These are phyloP conservation scores for Prosapia bicincta DNA, from an alignment of 2,888 invertebrate genomes.

Conservation along the genomic window DNA sequence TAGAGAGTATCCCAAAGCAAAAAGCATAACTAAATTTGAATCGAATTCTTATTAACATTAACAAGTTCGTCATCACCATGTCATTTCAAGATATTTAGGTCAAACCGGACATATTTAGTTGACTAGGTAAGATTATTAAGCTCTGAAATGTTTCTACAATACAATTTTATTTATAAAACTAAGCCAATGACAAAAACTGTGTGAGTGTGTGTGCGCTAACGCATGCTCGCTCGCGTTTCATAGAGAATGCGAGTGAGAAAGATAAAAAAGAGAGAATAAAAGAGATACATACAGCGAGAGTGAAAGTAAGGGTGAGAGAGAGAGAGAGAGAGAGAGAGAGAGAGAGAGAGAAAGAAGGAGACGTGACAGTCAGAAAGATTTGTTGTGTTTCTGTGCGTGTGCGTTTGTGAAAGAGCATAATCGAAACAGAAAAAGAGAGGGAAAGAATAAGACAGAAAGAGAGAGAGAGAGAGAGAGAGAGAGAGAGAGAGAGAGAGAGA, in stretches of 20 bases:
- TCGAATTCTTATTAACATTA: too few species aligned
- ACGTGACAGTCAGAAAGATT: background rate
- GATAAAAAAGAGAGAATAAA: constrained; percentile 8
- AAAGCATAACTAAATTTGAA: too few species aligned
- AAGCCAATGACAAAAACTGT: background rate
- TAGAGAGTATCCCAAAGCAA: too few species aligned
- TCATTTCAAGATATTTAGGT: too few species aligned
- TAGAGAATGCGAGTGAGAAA: too few species aligned
- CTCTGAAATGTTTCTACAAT: too few species aligned
- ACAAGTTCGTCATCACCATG: too few species aligned
- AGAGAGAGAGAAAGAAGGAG: constrained; percentile 1
- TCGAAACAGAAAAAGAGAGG: background rate
- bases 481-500: constrained; percentile 14
- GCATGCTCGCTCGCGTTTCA: background rate
- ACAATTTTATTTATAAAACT: too few species aligned
- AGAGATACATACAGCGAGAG: constrained; percentile 4
- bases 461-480: constrained; percentile 4
- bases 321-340: constrained; percentile 18
- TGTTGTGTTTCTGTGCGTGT: constrained; percentile 8
- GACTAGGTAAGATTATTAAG: too few species aligned
- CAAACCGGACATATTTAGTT: too few species aligned
- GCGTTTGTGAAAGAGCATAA: constrained; percentile 21
- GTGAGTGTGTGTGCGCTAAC: background rate
- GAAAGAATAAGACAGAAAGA: background rate
- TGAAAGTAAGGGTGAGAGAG: constrained; percentile 8